Evolutionary conservation across 30 jellyfish, hydroid and myxozoan genomes (phyloP).

Genomic region (Hydractinia echinata): DNA sequence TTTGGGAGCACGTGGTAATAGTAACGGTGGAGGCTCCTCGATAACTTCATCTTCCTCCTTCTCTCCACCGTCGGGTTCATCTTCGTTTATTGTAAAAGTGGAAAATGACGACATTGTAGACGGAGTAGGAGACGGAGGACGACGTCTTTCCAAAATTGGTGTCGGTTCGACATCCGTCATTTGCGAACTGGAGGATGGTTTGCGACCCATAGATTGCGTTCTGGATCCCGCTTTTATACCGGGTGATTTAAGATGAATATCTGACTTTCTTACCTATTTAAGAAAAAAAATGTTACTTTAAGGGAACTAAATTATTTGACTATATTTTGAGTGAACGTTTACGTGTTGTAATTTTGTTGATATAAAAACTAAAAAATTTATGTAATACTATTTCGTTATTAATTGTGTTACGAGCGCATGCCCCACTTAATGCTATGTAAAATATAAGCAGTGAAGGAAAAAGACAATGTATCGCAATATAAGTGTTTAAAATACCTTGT

Average conservation of each 20-base stretch:
- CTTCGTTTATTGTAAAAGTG: conserved; percentile 4
- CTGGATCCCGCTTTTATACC: conserved; percentile 81
- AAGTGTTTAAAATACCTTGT: too few species aligned
- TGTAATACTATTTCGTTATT: too few species aligned
- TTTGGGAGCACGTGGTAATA: conserved; percentile 27
- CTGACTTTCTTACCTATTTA: conserved; percentile 65
- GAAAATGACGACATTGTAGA: conserved; percentile 31
- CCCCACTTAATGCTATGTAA: too few species aligned
- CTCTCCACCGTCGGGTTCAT: conserved; percentile 18
- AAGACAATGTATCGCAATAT: too few species aligned
- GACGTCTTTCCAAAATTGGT: conserved; percentile 19
- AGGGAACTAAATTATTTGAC: too few species aligned
- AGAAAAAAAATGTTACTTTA: background rate
- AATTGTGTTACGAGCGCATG: too few species aligned
- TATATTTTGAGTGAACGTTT: too few species aligned
- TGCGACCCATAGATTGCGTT: conserved; percentile 9
- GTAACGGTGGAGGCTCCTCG: conserved; percentile 31
- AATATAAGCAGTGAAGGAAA: too few species aligned
- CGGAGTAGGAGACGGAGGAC: conserved; percentile 34
- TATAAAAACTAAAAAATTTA: too few species aligned
- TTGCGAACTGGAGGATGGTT: conserved; percentile 18
- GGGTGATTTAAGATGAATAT: conserved; percentile 85
- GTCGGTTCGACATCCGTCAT: background rate
- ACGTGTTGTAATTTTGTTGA: too few species aligned
- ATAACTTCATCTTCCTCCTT: conserved; percentile 14